Evolutionary conservation across 35 echinoderm and acorn worm genomes (phyloP).

Genomic region (Lytechinus pictus): DNA sequence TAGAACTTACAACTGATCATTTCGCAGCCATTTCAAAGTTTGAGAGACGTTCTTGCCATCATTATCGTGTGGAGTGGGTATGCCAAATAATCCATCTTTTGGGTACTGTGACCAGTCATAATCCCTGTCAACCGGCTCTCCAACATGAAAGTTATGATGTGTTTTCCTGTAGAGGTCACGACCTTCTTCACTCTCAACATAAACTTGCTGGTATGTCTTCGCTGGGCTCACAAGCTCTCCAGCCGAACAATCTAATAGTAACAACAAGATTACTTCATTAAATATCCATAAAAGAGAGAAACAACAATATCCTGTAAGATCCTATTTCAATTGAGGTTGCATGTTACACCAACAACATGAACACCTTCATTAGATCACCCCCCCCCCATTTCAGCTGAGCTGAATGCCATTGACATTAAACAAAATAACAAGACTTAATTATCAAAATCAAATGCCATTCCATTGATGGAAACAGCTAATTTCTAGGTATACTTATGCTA

Average conservation of each 20-base stretch:
- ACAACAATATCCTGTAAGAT: not conserved
- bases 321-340: not conserved
- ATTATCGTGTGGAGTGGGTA: conserved; percentile 90
- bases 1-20: conserved; percentile 84
- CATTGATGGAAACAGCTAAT: not conserved
- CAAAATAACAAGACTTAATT: not conserved
- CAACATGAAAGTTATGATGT: conserved; percentile 94
- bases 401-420: too few species aligned
- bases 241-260: conserved; percentile 76
- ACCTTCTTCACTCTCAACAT: conserved; percentile 71
- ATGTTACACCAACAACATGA: not conserved
- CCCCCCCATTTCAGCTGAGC: too few species aligned
- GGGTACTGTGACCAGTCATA: conserved; percentile 91
- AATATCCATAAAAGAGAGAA: not conserved
- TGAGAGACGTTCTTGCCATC: conserved; percentile 87
- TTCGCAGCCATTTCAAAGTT: conserved; percentile 84
- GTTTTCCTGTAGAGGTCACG: conserved; percentile 87
- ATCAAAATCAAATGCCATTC: not conserved
- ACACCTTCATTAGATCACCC: not conserved
- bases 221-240: conserved; percentile 90
- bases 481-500: not conserved
- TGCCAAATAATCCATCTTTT: conserved; percentile 86
- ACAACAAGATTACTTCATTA: not conserved
- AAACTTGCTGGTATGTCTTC: conserved; percentile 79
- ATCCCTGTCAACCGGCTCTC: conserved; percentile 81